A percentile compares a stretch with the other conserved stretches of the same genome.
Evolutionary conservation across 2,113 vertebrate species (phyloP).

Genomic region (Turdus rufiventris): DNA sequence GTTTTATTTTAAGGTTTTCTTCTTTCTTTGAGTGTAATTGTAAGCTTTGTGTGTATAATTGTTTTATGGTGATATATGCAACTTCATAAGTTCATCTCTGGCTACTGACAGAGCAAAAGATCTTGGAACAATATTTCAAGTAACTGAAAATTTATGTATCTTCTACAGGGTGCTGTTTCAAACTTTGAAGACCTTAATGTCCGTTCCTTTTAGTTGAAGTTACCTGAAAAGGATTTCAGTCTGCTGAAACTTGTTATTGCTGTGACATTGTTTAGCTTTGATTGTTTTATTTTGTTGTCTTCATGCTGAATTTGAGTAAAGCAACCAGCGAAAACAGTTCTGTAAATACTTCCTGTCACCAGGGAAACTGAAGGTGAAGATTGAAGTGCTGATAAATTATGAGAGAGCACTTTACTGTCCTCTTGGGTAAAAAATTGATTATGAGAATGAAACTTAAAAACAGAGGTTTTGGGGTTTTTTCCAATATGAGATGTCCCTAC

Average conservation of each 20-base stretch:
- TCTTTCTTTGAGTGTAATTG: background rate
- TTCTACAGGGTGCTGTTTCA: background rate
- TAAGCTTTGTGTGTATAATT: background rate
- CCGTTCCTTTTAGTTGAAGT: background rate
- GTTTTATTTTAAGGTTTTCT: background rate
- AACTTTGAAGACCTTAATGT: background rate
- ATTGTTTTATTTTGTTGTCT: background rate
- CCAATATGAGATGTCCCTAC: background rate
- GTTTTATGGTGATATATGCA: accelerated
- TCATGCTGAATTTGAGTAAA: background rate
- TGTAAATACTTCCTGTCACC: background rate
- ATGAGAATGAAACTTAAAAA: background rate
- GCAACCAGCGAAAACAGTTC: background rate
- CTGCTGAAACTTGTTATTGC: background rate
- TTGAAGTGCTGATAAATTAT: background rate
- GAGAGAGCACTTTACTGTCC: background rate
- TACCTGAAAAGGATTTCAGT: background rate
- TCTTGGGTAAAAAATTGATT: background rate
- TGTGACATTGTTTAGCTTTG: background rate
- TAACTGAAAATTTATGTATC: accelerated
- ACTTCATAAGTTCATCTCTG: background rate
- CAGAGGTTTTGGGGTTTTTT: too few relatives aligned
- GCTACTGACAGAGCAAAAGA: background rate
- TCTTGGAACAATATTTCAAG: background rate
- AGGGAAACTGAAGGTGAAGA: background rate